Evolutionary conservation across 2,113 vertebrate species (phyloP), one percentile per base, ranked within the genome.

Genomic region (Heteronetta atricapilla): DNA sequence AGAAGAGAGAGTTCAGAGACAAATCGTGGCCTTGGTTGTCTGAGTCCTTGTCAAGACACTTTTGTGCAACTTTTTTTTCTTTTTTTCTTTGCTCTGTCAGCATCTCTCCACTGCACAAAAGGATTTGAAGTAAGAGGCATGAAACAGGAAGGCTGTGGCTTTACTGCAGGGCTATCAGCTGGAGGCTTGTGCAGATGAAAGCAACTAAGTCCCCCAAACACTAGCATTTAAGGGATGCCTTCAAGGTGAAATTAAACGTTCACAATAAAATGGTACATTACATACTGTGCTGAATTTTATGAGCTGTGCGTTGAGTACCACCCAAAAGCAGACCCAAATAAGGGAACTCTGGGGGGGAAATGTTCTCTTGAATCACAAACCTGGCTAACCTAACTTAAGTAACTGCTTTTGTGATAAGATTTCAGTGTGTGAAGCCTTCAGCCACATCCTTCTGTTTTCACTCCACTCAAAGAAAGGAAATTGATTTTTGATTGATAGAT

Each of bases 121-220:
- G 44, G 33, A 89, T 93, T 62, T 96, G 82, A 96, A 90, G 70
- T 85, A 60, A 75, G 40, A 70, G 19, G 86, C 44, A 75, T 29
- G 55, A 87, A 93, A 91, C 21, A 53, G 62, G 66, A 86, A 93
- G 38, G 68, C 26, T 95, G 64, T 75, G 79, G 77, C 80, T 93
- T 92, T 91, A 84, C 87, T 93, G 59, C 55, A 94, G 80, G 89
- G 63, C 52, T 91, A 94, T 86, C 74, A 86, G 82, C 83, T 92
- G 69, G 58, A 88, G 52, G 50, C 77, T 91, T 68, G 69, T 90
- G 93, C 70, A 89, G 68, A 86, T 78, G 77, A 92, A 93, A 88
- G 58, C n/a, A 79, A 87, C 82, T 63, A 31, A 55, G 34, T 82
- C 29, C 56, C 52, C 80, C 38, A 85, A 85, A 92, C 82, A 74